Base-by-base conservation (phyloP, 2,113 vertebrate genomes). In the Pachyramphus minor region DNA sequence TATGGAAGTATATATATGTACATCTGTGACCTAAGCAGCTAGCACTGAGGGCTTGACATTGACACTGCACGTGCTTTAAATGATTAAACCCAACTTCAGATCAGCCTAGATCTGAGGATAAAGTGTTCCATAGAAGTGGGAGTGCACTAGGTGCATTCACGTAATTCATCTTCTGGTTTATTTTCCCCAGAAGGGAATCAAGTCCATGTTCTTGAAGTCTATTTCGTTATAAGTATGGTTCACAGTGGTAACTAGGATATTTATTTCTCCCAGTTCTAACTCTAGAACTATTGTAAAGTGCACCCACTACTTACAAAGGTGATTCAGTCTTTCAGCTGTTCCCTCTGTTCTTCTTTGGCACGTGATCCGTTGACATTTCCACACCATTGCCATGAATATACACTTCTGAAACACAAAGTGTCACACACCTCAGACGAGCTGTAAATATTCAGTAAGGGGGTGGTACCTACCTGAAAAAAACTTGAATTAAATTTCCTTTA, bases 81-180 rank as follows among this genome's bases (percentile, higher is more conserved):
- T 45, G 4, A 39, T 66, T 39, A 47, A 75, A 84, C 44, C 2
- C 2, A 25, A 28, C 14, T 39, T 80, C 14, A 17, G 5, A 69
- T 8, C 15, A 86, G 28, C 21, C 24, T 80, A 59, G 14, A 24
- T 9, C 13, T n/a, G 8, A 45, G 25, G 8, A 42, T 14, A 87
- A 62, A 89, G 55, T 6, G 1, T 5, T n/a, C 12, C 14, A 16
- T 11, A 24, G 35, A 30, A 45, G 7, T 30, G 7, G 8, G 28
- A 68, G 4, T 10, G 6, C 4, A 22, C 5, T 27, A 23, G 2
- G 11, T 5, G 1, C 15, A 20, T 53, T 35, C 13, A 15, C 37
- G 14, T 31, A 22, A 33, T 44, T 83, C 30, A 15, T 30, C 8
- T 52, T 5, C 8, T 28, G 15, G 6, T 56, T 64, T 60, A 33